Evolutionary conservation across 2,888 invertebrate genomes (phyloP).

Genomic region (Punctoribates punctum): DNA sequence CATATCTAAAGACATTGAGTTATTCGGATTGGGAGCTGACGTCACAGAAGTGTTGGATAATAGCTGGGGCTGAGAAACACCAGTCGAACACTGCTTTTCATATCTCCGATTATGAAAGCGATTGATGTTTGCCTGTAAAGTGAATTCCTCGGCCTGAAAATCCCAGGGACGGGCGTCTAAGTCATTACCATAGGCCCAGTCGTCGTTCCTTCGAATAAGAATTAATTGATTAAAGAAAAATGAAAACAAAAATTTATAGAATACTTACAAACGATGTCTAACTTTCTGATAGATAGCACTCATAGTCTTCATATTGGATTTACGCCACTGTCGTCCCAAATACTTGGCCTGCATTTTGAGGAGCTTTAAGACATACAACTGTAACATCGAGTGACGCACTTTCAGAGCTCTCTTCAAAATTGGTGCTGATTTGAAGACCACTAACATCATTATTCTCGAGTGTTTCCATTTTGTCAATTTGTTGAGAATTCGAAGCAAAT

Average conservation of each 20-base stretch:
- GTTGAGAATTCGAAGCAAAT: slow-evolving; percentile 89
- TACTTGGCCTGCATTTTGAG: slow-evolving; percentile 99
- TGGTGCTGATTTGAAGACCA: slow-evolving; percentile 98
- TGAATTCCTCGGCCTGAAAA: slow-evolving; percentile 83
- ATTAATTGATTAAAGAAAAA: neutral
- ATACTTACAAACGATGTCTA: slow-evolving; percentile 54
- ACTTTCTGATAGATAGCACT: slow-evolving; percentile 96
- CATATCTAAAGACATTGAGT: neutral
- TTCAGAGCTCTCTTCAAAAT: slow-evolving; percentile 93
- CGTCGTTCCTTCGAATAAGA: slow-evolving; percentile 69
- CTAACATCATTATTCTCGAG: slow-evolving; percentile 98
- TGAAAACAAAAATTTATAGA: neutral
- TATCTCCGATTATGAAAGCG: slow-evolving; percentile 92
- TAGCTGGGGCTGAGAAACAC: neutral
- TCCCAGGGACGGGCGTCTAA: slow-evolving; percentile 97
- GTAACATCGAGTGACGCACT: slow-evolving; percentile 92
- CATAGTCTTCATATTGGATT: slow-evolving; percentile 99
- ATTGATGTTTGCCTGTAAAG: slow-evolving; percentile 85
- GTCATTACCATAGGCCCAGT: slow-evolving; percentile 98
- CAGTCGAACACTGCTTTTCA: slow-evolving; percentile 54
- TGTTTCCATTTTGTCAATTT: slow-evolving; percentile 99
- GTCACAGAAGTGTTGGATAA: neutral
- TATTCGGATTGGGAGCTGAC: slow-evolving; percentile 7
- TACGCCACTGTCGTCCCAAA: slow-evolving; percentile 96
- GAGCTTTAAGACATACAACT: slow-evolving; percentile 93